Evolutionary conservation across 2,888 invertebrate genomes (phyloP).

Genomic region (Tenthredo amoena): DNA sequence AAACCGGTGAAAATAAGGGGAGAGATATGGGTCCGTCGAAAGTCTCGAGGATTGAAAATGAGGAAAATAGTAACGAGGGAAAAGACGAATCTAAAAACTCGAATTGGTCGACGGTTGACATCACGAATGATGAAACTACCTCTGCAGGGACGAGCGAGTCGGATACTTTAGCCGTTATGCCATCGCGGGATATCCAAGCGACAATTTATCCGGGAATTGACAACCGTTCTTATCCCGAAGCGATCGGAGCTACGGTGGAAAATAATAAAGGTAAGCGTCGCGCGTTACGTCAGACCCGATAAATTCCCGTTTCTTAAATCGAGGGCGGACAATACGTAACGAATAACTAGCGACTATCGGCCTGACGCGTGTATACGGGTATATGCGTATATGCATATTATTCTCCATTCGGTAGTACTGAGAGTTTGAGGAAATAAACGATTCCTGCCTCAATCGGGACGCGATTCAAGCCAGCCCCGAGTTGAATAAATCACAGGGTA

Average conservation of each 20-base stretch:
- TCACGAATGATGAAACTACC: background rate
- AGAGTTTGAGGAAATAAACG: too few species aligned
- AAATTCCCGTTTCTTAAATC: background rate
- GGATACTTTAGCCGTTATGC: background rate
- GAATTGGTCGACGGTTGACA: background rate
- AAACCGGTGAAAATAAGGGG: background rate
- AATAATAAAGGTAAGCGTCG: conserved; percentile 3
- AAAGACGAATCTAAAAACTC: background rate
- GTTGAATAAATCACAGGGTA: background rate
- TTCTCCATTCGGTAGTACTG: too few species aligned
- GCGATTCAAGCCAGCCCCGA: background rate
- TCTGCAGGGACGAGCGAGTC: background rate
- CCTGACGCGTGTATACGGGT: too few species aligned
- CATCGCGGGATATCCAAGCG: background rate
- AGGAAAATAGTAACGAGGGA: background rate
- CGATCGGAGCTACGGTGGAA: background rate
- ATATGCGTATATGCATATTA: too few species aligned
- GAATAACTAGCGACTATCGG: background rate
- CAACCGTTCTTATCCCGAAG: background rate
- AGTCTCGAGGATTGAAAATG: background rate
- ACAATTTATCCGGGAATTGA: background rate
- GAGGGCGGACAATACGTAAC: background rate
- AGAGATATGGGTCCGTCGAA: background rate
- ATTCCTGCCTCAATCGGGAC: background rate
- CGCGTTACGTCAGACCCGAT: background rate